Evolutionary conservation across 2,113 vertebrate genomes (phyloP).

Genomic region (Megaceryle maxima): DNA sequence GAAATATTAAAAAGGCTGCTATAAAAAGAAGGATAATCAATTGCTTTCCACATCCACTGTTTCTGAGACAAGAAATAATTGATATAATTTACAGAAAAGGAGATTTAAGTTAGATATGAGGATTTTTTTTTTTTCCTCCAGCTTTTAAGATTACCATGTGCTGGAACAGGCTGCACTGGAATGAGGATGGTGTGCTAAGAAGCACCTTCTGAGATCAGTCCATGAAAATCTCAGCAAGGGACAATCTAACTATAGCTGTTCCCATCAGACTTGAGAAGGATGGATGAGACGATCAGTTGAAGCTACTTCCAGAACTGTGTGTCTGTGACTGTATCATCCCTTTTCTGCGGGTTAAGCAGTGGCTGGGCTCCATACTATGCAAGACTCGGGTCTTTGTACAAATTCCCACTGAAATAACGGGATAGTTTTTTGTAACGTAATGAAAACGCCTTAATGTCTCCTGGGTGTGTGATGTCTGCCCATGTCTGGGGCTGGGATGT

Average conservation of each 20-base stretch:
- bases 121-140: neutral
- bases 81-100: conserved; percentile 5
- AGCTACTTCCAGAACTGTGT: neutral
- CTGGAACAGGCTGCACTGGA: neutral
- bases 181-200: neutral
- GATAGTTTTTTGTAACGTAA: fast-evolving
- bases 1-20: conserved; percentile 19
- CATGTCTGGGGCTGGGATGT: fast-evolving
- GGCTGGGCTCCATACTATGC: neutral
- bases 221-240: neutral
- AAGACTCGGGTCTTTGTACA: neutral
- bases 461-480: neutral
- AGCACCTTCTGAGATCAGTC: neutral
- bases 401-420: neutral
- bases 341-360: neutral
- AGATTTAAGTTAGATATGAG: conserved; percentile 24
- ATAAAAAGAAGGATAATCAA: conserved; percentile 54
- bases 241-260: neutral
- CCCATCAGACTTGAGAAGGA: neutral
- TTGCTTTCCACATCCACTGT: conserved; percentile 37
- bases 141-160: neutral
- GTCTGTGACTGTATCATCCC: neutral
- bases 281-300: neutral
- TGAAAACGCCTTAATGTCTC: neutral
- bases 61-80: conserved; percentile 51